These are phyloP conservation scores for Solea senegalensis DNA, from an alignment of 2,113 vertebrate species.

Conservation along the genomic window DNA sequence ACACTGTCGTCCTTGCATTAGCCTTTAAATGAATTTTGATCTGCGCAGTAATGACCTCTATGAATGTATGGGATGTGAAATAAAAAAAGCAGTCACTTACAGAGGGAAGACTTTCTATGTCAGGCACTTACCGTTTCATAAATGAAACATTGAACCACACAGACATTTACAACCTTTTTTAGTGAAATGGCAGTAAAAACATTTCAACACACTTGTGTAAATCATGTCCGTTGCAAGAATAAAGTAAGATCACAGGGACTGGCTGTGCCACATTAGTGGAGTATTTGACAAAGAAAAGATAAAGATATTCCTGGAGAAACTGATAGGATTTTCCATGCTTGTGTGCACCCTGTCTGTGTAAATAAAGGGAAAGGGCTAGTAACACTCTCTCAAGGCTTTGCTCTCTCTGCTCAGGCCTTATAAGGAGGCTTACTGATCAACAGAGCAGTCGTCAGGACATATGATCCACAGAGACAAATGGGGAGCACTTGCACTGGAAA, in stretches of 20 bases:
- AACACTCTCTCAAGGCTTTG: conserved; percentile 51
- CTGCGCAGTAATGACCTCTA: conserved; percentile 28
- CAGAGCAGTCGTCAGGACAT: conserved; percentile 68
- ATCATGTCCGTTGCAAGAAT: conserved; percentile 8
- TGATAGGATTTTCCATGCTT: conserved; percentile 66
- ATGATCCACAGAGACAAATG: conserved; percentile 79
- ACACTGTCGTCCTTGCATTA: conserved; percentile 35
- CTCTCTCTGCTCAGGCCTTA: conserved; percentile 72
- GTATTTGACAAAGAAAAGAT: conserved; percentile 6
- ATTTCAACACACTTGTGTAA: conserved; percentile 17
- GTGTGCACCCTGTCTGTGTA: conserved; percentile 68
- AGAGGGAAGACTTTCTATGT: conserved; percentile 24
- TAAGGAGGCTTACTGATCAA: conserved; percentile 76
- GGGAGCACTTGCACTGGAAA: conserved; percentile 74
- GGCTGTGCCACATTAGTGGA: conserved; percentile 5
- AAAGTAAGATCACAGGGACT: background rate
- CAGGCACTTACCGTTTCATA: conserved; percentile 19
- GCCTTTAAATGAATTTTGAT: conserved; percentile 47
- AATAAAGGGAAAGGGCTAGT: conserved; percentile 70
- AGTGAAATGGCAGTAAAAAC: conserved; percentile 43
- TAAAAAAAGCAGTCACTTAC: conserved; percentile 25
- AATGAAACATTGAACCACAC: conserved; percentile 32
- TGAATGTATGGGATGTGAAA: conserved; percentile 35
- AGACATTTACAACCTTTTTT: conserved; percentile 27
- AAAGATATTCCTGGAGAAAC: conserved; percentile 49